Percentiles rank a stretch among this genome's conserved stretches.
Conservation (phyloP, 2,797 vertebrate species). For the Falco naumanni region DNA sequence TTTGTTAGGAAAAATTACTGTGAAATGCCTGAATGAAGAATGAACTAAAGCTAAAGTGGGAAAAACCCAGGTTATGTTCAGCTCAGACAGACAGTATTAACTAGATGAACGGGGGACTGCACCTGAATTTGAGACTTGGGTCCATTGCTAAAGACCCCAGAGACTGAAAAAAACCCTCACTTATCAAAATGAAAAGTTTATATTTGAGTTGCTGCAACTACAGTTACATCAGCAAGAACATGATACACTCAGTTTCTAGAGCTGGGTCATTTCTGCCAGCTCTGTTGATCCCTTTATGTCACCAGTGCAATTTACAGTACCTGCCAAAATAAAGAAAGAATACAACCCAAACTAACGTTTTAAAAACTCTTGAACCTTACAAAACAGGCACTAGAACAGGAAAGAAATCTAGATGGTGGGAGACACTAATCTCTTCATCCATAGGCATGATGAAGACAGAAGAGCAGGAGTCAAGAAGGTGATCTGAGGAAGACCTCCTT, state of each 20-base stretch:
- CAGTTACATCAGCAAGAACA: background rate
- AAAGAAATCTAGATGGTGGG: background rate
- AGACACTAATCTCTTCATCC: background rate
- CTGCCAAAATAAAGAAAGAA: background rate
- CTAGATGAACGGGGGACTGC: background rate
- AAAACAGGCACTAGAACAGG: background rate
- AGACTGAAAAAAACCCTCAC: background rate
- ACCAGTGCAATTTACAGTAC: background rate
- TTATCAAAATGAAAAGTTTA: background rate
- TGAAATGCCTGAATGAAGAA: constrained; percentile 17
- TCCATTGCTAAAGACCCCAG: background rate
- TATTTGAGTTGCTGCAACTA: background rate
- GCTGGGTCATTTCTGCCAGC: background rate
- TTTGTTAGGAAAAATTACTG: constrained; percentile 32
- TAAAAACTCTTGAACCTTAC: background rate
- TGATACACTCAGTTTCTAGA: background rate
- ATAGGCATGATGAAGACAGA: background rate
- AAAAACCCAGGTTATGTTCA: background rate
- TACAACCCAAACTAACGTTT: background rate
- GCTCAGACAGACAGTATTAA: background rate
- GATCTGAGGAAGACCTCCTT: background rate
- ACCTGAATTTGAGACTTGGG: background rate
- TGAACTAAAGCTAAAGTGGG: background rate
- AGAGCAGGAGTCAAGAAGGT: background rate
- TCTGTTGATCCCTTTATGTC: background rate